A percentile compares a stretch with the other conserved stretches of the same genome.
Conservation (phyloP, 2,113 vertebrate genomes). For the Erpornis zantholeuca region DNA sequence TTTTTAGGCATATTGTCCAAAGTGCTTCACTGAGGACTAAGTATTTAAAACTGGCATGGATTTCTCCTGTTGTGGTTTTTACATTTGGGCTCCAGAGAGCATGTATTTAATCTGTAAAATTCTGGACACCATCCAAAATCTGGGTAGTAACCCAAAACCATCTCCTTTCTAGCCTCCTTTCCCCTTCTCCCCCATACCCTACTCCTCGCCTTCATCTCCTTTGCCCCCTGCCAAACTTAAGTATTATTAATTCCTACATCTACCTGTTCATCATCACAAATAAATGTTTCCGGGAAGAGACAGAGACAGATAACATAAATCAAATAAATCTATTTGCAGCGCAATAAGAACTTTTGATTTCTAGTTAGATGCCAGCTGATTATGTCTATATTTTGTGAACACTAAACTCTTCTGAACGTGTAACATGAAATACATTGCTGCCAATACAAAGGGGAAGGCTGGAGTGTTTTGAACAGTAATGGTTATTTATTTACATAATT, state of each 20-base stretch:
- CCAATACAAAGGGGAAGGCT: conserved; percentile 62
- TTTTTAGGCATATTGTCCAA: conserved; percentile 70
- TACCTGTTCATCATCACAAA: conserved; percentile 64
- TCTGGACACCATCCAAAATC: conserved; percentile 67
- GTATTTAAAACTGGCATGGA: conserved; percentile 61
- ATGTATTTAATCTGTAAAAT: conserved; percentile 68
- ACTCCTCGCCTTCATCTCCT: not conserved
- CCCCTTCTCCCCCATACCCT: not conserved
- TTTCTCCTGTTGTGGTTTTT: conserved; percentile 68
- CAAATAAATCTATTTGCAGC: conserved; percentile 72
- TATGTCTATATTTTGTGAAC: conserved; percentile 76
- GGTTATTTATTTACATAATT: conserved; percentile 83
- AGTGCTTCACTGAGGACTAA: conserved; percentile 39
- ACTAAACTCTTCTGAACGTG: conserved; percentile 74
- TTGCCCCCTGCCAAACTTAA: not conserved
- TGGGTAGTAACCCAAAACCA: conserved; percentile 67
- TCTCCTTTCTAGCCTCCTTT: not conserved
- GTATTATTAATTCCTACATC: conserved; percentile 47
- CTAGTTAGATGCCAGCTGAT: conserved; percentile 75
- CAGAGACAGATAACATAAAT: conserved; percentile 67
- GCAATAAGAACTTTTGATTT: conserved; percentile 79
- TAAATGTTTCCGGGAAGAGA: conserved; percentile 54
- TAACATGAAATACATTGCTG: conserved; percentile 76
- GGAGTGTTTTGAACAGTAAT: conserved; percentile 70
- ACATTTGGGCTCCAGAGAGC: conserved; percentile 61